Percentiles rank a stretch among this genome's conserved stretches.
These are phyloP conservation scores for Phyllotreta striolata DNA, from an alignment of 2,888 invertebrate species.

Conservation along the genomic window DNA sequence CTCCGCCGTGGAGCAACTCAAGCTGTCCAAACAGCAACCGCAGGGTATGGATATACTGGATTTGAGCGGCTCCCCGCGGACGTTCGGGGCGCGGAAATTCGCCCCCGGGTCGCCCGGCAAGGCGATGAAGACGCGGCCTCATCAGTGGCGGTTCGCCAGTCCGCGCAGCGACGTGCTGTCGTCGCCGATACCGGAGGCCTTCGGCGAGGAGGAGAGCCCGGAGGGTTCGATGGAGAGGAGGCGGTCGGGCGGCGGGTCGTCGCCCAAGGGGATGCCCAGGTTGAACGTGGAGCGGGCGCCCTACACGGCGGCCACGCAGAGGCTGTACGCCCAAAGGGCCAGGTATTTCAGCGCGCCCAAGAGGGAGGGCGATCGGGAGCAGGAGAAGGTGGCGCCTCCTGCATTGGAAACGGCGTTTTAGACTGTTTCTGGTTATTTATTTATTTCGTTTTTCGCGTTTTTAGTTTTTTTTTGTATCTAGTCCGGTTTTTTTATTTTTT, in stretches of 20 bases:
- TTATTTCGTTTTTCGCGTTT: too few species aligned
- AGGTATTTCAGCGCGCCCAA: constrained; percentile 64
- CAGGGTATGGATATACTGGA: constrained; percentile 71
- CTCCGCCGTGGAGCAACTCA: constrained; percentile 82
- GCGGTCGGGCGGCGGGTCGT: constrained; percentile 44
- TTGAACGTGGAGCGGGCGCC: constrained; percentile 30
- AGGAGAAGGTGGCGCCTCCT: constrained; percentile 58
- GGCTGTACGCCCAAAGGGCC: constrained; percentile 69
- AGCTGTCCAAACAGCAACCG: constrained; percentile 69
- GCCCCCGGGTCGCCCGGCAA: constrained; percentile 68
- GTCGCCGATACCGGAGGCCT: constrained; percentile 85
- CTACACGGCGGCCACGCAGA: constrained; percentile 56
- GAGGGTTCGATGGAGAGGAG: constrained; percentile 68
- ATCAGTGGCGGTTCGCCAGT: constrained; percentile 77
- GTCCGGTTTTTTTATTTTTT: background rate
- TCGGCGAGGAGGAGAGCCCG: constrained; percentile 79
- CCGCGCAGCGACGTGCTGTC: constrained; percentile 85
- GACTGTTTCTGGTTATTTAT: constrained; percentile 14
- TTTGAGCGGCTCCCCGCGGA: constrained; percentile 76
- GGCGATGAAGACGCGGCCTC: constrained; percentile 73
- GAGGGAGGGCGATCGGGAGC: constrained; percentile 41
- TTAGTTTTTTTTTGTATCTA: background rate
- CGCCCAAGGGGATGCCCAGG: constrained; percentile 36
- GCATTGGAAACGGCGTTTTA: constrained; percentile 71
- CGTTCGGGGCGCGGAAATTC: constrained; percentile 69